phyloP scores from a whole-genome alignment of 2,797 vertebrate genomes.

The Argyrosomus regius region DNA sequence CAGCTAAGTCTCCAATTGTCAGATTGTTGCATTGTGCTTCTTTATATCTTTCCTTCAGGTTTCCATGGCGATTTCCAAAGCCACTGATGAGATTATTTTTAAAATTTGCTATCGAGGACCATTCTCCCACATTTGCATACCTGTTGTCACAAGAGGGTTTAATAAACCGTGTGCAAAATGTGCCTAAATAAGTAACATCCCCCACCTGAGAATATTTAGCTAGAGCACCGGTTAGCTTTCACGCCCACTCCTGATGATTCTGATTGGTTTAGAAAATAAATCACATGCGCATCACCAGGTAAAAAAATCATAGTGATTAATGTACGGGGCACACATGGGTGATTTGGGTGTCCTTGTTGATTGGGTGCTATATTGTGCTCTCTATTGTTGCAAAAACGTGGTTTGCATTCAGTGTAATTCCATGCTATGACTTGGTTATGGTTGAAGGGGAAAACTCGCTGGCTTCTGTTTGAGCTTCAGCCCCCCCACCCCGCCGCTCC shows the following conservation, averaged over 20 bases:
- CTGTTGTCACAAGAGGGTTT: slow-evolving; percentile 29
- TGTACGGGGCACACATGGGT: background rate
- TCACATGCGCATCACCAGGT: background rate
- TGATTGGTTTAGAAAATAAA: background rate
- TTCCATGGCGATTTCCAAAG: slow-evolving; percentile 16
- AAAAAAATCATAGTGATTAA: background rate
- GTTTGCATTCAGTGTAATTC: background rate
- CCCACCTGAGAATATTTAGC: slow-evolving; percentile 24
- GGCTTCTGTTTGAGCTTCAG: slow-evolving; percentile 6
- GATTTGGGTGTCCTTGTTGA: background rate
- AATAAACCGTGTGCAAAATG: slow-evolving; percentile 41
- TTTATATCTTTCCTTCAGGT: slow-evolving; percentile 17
- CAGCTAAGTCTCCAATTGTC: background rate
- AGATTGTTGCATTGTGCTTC: background rate
- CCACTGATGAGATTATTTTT: slow-evolving; percentile 26
- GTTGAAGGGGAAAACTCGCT: slow-evolving; percentile 2
- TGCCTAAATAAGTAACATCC: slow-evolving; percentile 38
- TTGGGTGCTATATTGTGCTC: background rate
- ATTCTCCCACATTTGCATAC: slow-evolving; percentile 19
- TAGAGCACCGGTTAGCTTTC: slow-evolving; percentile 11
- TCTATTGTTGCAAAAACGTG: background rate
- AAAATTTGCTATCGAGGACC: slow-evolving; percentile 10
- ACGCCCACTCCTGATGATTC: background rate
- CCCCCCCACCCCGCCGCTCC: background rate
- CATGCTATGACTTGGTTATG: background rate